Evolutionary conservation across 2,113 vertebrate genomes (phyloP).

Genomic region (Loxodonta africana): DNA sequence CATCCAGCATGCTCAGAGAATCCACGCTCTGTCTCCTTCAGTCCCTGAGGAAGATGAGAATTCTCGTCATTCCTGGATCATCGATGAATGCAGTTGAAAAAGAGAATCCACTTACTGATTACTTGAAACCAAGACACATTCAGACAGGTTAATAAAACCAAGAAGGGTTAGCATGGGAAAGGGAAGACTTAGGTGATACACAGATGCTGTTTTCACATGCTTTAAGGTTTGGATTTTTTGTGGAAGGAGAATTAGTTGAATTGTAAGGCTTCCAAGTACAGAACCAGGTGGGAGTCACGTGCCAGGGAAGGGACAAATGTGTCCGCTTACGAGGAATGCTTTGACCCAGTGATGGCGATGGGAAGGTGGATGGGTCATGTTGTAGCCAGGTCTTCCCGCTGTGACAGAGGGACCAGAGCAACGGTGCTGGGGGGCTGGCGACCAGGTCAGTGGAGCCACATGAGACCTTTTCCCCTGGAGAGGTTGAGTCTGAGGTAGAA

Average conservation of each 20-base stretch:
- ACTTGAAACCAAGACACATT: fast-evolving
- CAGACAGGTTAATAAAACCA: fast-evolving
- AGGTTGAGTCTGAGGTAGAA: too few relatives aligned
- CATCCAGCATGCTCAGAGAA: background rate
- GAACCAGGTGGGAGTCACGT: background rate
- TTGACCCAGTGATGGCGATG: too few relatives aligned
- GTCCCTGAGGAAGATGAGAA: background rate
- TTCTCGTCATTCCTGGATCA: background rate
- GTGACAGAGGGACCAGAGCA: too few relatives aligned
- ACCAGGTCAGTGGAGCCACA: too few relatives aligned
- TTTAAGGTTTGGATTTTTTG: background rate
- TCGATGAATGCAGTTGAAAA: background rate
- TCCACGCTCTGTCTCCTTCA: background rate
- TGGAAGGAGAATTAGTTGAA: background rate
- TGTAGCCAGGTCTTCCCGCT: too few relatives aligned
- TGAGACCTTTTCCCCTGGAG: too few relatives aligned
- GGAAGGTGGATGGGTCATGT: too few relatives aligned
- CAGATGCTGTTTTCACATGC: fast-evolving
- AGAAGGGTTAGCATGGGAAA: background rate
- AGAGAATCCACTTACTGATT: too few relatives aligned
- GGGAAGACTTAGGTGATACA: background rate
- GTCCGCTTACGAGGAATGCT: too few relatives aligned
- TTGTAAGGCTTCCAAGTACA: background rate
- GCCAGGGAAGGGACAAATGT: fast-evolving
- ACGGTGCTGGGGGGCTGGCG: too few relatives aligned